Percentiles rank a stretch among this genome's conserved stretches.
Conservation (phyloP, 1,140 invertebrate genomes). For the Penaeus japonicus region DNA sequence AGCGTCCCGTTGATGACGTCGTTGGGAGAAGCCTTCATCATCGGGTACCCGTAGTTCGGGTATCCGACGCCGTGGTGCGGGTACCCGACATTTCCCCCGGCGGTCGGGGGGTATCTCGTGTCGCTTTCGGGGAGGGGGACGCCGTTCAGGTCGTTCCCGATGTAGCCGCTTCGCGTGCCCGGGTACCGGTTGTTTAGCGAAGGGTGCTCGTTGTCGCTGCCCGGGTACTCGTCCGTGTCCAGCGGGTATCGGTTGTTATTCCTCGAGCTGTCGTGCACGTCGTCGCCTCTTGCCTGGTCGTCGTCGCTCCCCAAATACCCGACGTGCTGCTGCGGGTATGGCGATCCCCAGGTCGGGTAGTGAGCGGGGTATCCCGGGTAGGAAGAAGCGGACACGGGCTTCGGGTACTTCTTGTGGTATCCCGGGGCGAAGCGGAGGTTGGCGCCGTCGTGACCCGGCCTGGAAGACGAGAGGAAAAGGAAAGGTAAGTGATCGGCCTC, state of each 20-base stretch:
- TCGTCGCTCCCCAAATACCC: not conserved
- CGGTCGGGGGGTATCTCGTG: not conserved
- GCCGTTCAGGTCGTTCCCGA: not conserved
- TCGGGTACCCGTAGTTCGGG: conserved; percentile 41
- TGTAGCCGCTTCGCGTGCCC: not conserved
- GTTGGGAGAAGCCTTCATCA: conserved; percentile 29
- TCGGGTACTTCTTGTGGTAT: conserved; percentile 35
- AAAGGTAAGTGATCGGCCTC: not conserved
- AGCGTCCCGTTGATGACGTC: conserved; percentile 38
- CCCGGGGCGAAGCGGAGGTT: conserved; percentile 1
- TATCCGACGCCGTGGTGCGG: not conserved
- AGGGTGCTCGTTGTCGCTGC: not conserved
- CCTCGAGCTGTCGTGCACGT: not conserved
- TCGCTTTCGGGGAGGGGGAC: not conserved
- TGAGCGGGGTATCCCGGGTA: conserved; percentile 6
- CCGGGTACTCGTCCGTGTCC: not conserved
- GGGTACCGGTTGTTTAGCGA: not conserved
- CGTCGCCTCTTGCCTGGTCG: not conserved
- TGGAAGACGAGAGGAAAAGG: not conserved
- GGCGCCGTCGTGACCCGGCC: not conserved
- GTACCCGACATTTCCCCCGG: not conserved
- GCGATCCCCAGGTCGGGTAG: not conserved
- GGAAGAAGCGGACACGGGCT: not conserved
- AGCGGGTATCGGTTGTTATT: conserved; percentile 18
- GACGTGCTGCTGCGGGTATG: not conserved